Percentiles rank a stretch among this genome's conserved stretches.
These are phyloP conservation scores for Lottia gigantea DNA, from an alignment of 2,888 invertebrate species.

Conservation along the genomic window DNA sequence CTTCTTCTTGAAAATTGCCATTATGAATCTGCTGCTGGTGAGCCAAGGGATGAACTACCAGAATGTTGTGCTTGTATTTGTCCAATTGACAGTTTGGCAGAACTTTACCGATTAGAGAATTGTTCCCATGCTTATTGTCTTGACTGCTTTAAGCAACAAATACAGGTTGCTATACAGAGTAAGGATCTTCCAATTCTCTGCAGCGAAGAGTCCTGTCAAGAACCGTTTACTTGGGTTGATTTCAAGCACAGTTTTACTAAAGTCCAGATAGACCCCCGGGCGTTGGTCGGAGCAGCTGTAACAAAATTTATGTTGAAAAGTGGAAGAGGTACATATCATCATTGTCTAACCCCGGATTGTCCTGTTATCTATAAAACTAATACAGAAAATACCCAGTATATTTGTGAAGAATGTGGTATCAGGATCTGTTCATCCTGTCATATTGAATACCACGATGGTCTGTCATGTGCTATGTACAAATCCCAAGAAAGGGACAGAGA, in stretches of 20 bases:
- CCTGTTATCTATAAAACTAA: constrained; percentile 51
- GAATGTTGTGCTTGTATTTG: constrained; percentile 59
- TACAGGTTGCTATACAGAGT: constrained; percentile 36
- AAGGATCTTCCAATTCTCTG: constrained; percentile 53
- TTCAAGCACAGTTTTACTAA: constrained; percentile 30
- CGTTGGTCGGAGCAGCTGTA: constrained; percentile 39
- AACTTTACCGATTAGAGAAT: constrained; percentile 50
- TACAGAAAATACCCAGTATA: constrained; percentile 29
- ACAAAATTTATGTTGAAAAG: constrained; percentile 40
- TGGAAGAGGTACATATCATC: constrained; percentile 36
- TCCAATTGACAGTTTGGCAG: constrained; percentile 37
- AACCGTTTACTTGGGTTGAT: constrained; percentile 44
- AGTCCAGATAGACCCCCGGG: constrained; percentile 27
- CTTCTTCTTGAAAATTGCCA: background rate
- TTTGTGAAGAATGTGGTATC: constrained; percentile 41
- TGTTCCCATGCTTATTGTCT: constrained; percentile 62
- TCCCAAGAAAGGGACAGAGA: constrained; percentile 32
- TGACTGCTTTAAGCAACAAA: constrained; percentile 42
- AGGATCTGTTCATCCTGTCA: constrained; percentile 54
- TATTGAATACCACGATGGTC: constrained; percentile 48
- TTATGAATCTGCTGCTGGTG: background rate
- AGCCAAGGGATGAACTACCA: constrained; percentile 15
- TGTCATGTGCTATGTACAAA: constrained; percentile 49
- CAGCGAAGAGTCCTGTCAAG: constrained; percentile 44
- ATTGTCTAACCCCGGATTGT: constrained; percentile 59